Percentiles rank a stretch among this genome's conserved stretches.
These are phyloP conservation scores for Megastigmus dorsalis DNA, from an alignment of 2,888 invertebrate genomes.

Conservation along the genomic window DNA sequence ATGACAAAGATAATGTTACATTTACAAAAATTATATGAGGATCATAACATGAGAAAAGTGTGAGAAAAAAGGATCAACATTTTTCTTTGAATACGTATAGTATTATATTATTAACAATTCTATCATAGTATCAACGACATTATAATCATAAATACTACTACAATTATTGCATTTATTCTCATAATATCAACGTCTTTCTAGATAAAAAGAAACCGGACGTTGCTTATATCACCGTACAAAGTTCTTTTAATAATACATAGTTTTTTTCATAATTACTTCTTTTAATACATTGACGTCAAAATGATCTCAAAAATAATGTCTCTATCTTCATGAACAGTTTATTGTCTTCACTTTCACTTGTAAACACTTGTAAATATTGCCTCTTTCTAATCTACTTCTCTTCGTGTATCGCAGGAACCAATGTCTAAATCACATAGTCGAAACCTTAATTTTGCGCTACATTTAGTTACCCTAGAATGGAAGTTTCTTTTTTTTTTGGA, in stretches of 20 bases:
- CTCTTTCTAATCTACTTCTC: no score
- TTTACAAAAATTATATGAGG: constrained; percentile 14
- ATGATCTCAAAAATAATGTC: neutral
- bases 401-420: neutral
- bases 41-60: no score
- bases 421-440: constrained; percentile 12
- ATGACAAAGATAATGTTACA: neutral
- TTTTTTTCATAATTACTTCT: constrained; percentile 15
- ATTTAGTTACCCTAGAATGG: neutral
- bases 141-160: constrained; percentile 32
- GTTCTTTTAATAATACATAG: constrained; percentile 34
- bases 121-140: constrained; percentile 35
- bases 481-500: neutral
- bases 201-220: constrained; percentile 24
- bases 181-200: constrained; percentile 23
- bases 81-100: constrained; percentile 17
- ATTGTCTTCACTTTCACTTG: neutral
- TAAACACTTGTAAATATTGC: no score
- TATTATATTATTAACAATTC: constrained; percentile 38
- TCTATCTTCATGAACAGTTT: neutral
- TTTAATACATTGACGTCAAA: constrained; percentile 24
- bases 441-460: no score
- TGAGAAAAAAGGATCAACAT: neutral
- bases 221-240: constrained; percentile 24
- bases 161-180: constrained; percentile 26